Base-by-base conservation (phyloP, 2,888 invertebrate species). In the Girardia tigrina region DNA sequence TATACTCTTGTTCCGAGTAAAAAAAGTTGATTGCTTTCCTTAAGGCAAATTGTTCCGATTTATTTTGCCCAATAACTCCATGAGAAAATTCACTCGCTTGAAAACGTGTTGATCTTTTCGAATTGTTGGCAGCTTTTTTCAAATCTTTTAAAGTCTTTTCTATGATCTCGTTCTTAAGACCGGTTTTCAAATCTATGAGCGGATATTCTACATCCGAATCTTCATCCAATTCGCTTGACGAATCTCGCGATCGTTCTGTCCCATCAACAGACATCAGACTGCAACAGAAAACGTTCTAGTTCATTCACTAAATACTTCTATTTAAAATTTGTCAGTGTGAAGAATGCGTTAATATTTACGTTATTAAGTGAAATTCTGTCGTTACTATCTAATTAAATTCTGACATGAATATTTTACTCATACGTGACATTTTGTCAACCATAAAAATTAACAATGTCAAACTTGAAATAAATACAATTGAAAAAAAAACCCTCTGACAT, bases 151-250 rank as follows among this genome's bases (percentile, higher is more conserved):
- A 20, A 20, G 56, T 56, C 23, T n/a, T 4, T 23, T 56, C 56
- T 12, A 56, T 56, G 4, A 56, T 56, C 23, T 56, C 56, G 23
- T 56, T 56, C 23, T 56, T 56, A n/a, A 56, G n/a, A 56, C 56
- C 56, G 56, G 56, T 56, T 56, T 56, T 56, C 8, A 56, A n/a
- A n/a, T 56, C n/a, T 12, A 56, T 56, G 6, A 56, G 23, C 2
- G 56, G 56, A 56, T 56, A 56, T 4, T 56, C 56, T 20, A 56
- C 56, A 20, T 56, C 56, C n/a, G 56, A 56, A n/a, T 56, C 56
- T 4, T 56, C 56, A 23, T n/a, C 23, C 4, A 20, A 6, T 56
- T n/a, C 56, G 4, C 23, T 23, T 6, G n/a, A 20, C 6, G 36
- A 36, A 36, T 36, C 16, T 36, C 36, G n/a, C n/a, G n/a, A n/a